A percentile compares a stretch with the other conserved stretches of the same genome.
phyloP scores from a whole-genome alignment of 2,113 vertebrate genomes.

The Gasterosteus aculeatus region DNA sequence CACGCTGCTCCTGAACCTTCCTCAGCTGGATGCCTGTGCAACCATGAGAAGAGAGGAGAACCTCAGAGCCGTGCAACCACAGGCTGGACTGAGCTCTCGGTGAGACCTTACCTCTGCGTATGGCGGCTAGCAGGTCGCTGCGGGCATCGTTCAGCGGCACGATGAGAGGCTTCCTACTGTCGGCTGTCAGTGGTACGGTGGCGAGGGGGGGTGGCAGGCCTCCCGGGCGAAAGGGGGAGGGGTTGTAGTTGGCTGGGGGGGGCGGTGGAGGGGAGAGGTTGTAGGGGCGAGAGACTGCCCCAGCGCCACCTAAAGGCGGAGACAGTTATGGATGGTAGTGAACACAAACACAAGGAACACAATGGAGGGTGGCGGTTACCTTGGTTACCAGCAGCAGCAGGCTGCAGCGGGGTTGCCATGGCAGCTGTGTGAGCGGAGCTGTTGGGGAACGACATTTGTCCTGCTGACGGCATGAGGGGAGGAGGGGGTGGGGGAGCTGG shows the following conservation, averaged over 20 bases:
- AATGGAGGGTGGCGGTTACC: not conserved
- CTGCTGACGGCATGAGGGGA: slow-evolving; percentile 83
- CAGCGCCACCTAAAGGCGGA: slow-evolving; percentile 36
- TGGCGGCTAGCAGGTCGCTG: slow-evolving; percentile 87
- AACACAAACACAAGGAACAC: too few species aligned
- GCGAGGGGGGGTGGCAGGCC: slow-evolving; percentile 24
- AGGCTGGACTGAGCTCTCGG: not conserved
- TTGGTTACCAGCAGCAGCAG: slow-evolving; percentile 47
- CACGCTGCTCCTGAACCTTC: slow-evolving; percentile 87
- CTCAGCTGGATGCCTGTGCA: slow-evolving; percentile 84
- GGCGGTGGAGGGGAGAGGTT: slow-evolving; percentile 81
- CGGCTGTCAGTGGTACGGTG: slow-evolving; percentile 58
- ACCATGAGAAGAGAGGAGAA: not conserved
- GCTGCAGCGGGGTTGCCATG: slow-evolving; percentile 43
- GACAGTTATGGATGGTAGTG: too few species aligned
- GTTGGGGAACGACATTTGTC: slow-evolving; percentile 82
- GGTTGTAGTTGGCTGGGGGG: slow-evolving; percentile 68
- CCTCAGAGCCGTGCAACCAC: not conserved
- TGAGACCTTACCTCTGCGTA: slow-evolving; percentile 80
- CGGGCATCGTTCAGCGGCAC: slow-evolving; percentile 87
- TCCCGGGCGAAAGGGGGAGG: slow-evolving; percentile 75
- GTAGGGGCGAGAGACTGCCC: slow-evolving; percentile 64
- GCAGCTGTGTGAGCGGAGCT: slow-evolving; percentile 58
- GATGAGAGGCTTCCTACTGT: slow-evolving; percentile 73
- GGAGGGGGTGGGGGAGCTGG: slow-evolving; percentile 84